Conservation (phyloP, 2,113 vertebrate species). For the Scophthalmus maximus region DNA sequence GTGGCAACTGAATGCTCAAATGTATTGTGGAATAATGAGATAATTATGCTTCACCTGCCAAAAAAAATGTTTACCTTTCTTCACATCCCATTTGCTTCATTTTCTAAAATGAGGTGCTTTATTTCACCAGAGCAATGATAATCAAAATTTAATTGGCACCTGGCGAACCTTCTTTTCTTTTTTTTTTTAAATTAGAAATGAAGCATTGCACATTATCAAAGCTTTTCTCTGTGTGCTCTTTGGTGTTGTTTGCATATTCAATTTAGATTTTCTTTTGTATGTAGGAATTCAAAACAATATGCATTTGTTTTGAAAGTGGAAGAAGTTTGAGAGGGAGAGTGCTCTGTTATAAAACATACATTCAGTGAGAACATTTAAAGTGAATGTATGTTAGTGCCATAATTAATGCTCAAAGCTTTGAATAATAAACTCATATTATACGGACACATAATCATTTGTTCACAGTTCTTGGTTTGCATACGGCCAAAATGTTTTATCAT, state of each 20-base stretch:
- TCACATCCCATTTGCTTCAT: constrained; percentile 17
- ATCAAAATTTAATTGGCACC: constrained; percentile 56
- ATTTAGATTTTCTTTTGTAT: constrained; percentile 36
- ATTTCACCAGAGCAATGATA: constrained; percentile 43
- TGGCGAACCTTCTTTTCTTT: constrained; percentile 35
- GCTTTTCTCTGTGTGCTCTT: constrained; percentile 46
- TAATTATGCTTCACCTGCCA: constrained; percentile 37
- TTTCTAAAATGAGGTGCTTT: constrained; percentile 32
- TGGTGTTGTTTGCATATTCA: constrained; percentile 17
- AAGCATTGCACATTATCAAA: constrained; percentile 71
- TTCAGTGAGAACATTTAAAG: constrained; percentile 17
- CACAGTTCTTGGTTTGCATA: constrained; percentile 73
- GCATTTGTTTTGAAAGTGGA: constrained; percentile 7
- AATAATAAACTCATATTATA: constrained; percentile 47
- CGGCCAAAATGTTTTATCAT: constrained; percentile 38
- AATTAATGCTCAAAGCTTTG: constrained; percentile 62
- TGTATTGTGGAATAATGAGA: constrained; percentile 57
- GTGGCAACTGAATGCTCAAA: no score
- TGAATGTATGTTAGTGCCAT: constrained; percentile 27
- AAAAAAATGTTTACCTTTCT: constrained; percentile 16
- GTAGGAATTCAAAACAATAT: no score
- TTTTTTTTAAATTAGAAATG: constrained; percentile 52
- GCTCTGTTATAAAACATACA: constrained; percentile 22
- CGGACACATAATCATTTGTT: constrained; percentile 52
- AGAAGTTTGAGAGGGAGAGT: constrained; percentile 6